Conservation (phyloP, 2,888 invertebrate genomes). For the Resseliella maxima region DNA sequence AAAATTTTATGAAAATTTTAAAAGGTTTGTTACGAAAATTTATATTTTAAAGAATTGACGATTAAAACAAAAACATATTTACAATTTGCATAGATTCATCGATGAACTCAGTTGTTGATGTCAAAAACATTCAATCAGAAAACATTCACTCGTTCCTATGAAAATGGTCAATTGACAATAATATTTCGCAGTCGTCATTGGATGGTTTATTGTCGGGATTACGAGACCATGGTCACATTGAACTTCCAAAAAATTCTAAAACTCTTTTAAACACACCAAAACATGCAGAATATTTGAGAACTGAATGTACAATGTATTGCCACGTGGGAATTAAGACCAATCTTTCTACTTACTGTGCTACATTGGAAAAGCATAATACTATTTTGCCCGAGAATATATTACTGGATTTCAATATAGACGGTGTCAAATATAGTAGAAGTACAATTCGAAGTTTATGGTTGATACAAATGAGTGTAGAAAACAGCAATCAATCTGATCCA, state of each 20-base stretch:
- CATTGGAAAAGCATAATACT: not conserved
- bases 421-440: not conserved
- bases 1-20: not conserved
- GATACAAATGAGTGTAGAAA: not conserved
- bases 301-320: not conserved
- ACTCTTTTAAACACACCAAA: not conserved
- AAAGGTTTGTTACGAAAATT: not conserved
- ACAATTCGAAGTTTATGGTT: not conserved
- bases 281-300: not conserved
- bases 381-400: not conserved
- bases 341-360: not conserved
- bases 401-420: not conserved
- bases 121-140: not conserved
- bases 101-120: not conserved
- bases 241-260: not conserved
- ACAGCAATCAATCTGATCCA: not conserved
- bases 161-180: not conserved
- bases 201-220: not conserved
- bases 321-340: not conserved
- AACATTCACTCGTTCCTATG: not conserved
- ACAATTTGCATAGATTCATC: not conserved
- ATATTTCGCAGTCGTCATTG: not conserved
- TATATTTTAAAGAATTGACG: too few species aligned
- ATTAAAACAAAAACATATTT: not conserved
- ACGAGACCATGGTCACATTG: not conserved